These are phyloP conservation scores for Hofmannophila pseudospretella DNA, from an alignment of 2,888 invertebrate species.

Conservation along the genomic window DNA sequence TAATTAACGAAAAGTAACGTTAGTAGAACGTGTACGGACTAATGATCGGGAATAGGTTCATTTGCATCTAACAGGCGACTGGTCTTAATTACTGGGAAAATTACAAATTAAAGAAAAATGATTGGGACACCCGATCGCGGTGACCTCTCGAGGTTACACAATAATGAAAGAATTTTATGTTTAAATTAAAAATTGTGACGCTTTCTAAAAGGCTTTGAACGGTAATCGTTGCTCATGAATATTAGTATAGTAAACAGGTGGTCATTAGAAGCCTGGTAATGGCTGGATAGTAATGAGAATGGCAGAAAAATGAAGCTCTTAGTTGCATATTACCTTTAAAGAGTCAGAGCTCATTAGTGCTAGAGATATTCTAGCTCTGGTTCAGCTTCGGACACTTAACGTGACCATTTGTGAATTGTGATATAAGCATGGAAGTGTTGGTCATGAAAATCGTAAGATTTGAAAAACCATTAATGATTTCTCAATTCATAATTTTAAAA, in stretches of 20 bases:
- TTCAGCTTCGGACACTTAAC: too few species aligned
- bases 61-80: conserved; percentile 73
- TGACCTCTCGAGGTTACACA: conserved; percentile 27
- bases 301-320: conserved; percentile 6
- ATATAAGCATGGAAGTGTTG: too few species aligned
- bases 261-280: not conserved
- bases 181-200: conserved; percentile 28
- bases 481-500: too few species aligned
- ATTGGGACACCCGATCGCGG: conserved; percentile 34
- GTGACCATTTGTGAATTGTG: too few species aligned
- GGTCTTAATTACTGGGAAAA: conserved; percentile 73
- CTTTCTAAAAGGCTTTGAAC: conserved; percentile 24
- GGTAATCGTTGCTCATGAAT: conserved; percentile 15
- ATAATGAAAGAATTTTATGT: conserved; percentile 34
- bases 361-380: too few species aligned
- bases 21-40: conserved; percentile 67
- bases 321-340: too few species aligned
- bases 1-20: conserved; percentile 74
- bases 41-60: conserved; percentile 73
- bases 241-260: conserved; percentile 7
- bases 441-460: too few species aligned
- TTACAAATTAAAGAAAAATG: conserved; percentile 71
- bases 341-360: too few species aligned
- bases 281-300: not conserved
- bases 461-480: too few species aligned